Evolutionary conservation across 2,888 invertebrate species (phyloP), one percentile per base, ranked within the genome.

Genomic region (Drosophila mettleri): DNA sequence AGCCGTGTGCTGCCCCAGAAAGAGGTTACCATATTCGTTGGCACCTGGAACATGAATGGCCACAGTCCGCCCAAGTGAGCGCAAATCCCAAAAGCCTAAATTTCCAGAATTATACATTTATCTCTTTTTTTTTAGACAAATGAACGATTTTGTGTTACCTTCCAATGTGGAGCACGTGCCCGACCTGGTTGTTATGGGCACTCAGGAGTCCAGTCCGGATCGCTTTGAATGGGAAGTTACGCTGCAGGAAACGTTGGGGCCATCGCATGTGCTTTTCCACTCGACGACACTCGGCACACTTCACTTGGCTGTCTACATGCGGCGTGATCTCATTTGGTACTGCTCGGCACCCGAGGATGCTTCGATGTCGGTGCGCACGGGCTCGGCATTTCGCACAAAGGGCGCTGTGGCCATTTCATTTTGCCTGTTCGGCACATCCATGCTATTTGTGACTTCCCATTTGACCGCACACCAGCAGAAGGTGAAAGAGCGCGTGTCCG

Each of bases 21-120:
- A 80, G 96, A 97, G 92, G 94, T 98, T 0, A 96, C 95, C 74
- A 95, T 98, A 83, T 98, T 97, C 93, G 95, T 98, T 60, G 98
- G 97, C 7, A 97, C 98, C 24, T 99, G 98, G 98, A 99, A 99
- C 91, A 98, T 98, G 98, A 98, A 98, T 92, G 98, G 98, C 33
- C 97, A 98, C 89, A 93, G 94, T 77, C 96, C 96, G 45, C 96
- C 96, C 46, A 95, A 95, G 97, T 97, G 93, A 93, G 86, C 79
- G 7, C 1, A 0, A 16, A 24, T 33, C 7, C 3, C 0, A 31
- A 24, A 9, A 18, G 1, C 4, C 12, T 3, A 5, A 6, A 33
- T 43, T 18, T 33, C 16, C 39, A 10, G 2, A 9, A 18, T 9
- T 6, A 27, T 45, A 8, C 4, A 2, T 39, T 18, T 22, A 2